phyloP scores from a whole-genome alignment of 2,888 invertebrate genomes.

The Tuberolachnus salignus region DNA sequence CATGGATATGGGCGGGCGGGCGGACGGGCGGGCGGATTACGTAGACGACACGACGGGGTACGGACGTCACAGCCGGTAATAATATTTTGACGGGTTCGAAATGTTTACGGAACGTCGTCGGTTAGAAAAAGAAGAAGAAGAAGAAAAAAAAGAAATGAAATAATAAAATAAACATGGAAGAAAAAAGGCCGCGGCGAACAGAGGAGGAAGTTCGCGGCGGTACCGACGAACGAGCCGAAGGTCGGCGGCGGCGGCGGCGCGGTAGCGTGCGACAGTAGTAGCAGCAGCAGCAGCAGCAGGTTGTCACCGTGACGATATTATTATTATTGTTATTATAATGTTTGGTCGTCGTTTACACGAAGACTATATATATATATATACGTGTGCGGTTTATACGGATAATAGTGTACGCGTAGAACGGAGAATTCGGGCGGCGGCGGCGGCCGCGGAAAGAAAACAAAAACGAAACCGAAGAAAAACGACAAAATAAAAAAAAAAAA shows the following conservation, averaged over 20 bases:
- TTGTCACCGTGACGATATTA: conserved; percentile 49
- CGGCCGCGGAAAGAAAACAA: conserved; percentile 36
- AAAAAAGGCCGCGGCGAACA: neutral
- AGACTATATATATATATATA: too few species aligned
- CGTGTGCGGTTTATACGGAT: too few species aligned
- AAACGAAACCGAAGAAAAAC: conserved; percentile 33
- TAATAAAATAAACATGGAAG: neutral
- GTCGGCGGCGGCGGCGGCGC: neutral
- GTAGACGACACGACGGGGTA: too few species aligned
- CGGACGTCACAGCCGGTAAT: too few species aligned
- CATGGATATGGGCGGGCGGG: too few species aligned
- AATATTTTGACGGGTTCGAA: too few species aligned
- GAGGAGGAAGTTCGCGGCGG: neutral
- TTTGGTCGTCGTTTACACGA: neutral
- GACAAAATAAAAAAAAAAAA: neutral
- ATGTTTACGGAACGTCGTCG: too few species aligned
- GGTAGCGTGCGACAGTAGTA: too few species aligned
- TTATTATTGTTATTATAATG: conserved; percentile 31
- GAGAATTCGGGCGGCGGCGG: conserved; percentile 4
- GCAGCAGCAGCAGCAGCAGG: conserved; percentile 11
- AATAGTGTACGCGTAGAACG: conserved; percentile 3
- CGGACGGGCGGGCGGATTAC: too few species aligned
- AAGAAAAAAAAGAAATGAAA: too few species aligned
- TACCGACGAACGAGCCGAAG: neutral
- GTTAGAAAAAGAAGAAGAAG: too few species aligned